Evolutionary conservation across 1,140 invertebrate genomes (phyloP).

Genomic region (Drosophila grimshawi): DNA sequence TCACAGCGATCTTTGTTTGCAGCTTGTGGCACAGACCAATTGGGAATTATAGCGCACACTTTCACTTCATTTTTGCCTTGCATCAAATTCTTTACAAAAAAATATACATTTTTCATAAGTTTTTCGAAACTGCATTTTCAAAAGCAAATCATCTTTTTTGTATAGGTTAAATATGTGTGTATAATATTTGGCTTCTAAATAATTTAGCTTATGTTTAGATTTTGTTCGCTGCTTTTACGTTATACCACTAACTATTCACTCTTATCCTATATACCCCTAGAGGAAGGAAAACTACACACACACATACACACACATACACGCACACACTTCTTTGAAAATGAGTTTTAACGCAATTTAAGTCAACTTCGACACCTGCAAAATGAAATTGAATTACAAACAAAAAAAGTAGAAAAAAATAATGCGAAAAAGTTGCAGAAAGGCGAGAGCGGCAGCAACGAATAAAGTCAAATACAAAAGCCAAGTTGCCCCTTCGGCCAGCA

Average conservation of each 20-base stretch:
- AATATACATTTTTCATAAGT: too few relatives aligned
- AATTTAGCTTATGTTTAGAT: too few relatives aligned
- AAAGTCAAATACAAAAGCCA: slow-evolving; percentile 23
- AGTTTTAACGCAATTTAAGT: slow-evolving; percentile 8
- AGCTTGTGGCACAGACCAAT: slow-evolving; percentile 5
- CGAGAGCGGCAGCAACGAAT: background rate
- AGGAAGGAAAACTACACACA: background rate
- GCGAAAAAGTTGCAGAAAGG: slow-evolving; percentile 22
- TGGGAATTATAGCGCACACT: slow-evolving; percentile 31
- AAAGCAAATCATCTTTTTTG: too few relatives aligned
- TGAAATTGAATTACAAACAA: slow-evolving; percentile 20
- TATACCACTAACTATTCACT: too few relatives aligned
- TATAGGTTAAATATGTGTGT: too few relatives aligned
- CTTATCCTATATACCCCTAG: too few relatives aligned
- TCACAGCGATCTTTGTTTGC: slow-evolving; percentile 33
- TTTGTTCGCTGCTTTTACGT: too few relatives aligned
- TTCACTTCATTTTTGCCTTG: too few relatives aligned
- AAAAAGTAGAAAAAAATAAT: slow-evolving; percentile 2
- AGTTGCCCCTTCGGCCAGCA: background rate
- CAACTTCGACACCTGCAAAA: slow-evolving; percentile 22
- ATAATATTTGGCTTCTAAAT: too few relatives aligned
- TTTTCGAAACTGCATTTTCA: too few relatives aligned
- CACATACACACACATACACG: background rate
- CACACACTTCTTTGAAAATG: slow-evolving; percentile 1
- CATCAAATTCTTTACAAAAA: too few relatives aligned